Evolutionary conservation across 1,140 invertebrate species (phyloP).

Genomic region (Doryteuthis pealeii): DNA sequence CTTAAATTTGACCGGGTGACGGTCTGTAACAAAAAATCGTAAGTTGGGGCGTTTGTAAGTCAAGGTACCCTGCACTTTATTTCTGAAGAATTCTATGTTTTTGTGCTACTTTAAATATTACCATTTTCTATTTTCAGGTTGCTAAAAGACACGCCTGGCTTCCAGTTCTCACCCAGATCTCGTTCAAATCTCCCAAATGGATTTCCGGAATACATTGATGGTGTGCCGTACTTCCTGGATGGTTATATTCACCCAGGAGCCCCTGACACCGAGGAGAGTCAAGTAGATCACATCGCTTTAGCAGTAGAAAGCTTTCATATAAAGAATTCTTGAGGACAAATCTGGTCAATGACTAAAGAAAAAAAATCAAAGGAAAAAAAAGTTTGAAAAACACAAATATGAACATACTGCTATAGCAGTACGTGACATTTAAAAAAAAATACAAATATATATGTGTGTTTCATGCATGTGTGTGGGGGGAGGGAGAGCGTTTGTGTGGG

Average conservation of each 20-base stretch:
- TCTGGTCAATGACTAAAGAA: slow-evolving; percentile 19
- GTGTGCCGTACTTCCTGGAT: slow-evolving; percentile 84
- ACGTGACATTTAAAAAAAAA: too few relatives aligned
- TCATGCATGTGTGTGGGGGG: too few relatives aligned
- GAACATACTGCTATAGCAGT: too few relatives aligned
- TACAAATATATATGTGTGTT: too few relatives aligned
- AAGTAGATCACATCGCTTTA: slow-evolving; percentile 70
- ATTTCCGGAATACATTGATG: slow-evolving; percentile 75
- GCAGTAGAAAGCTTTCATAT: slow-evolving; percentile 53
- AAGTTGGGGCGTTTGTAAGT: too few relatives aligned
- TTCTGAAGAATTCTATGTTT: too few relatives aligned
- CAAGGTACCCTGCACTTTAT: too few relatives aligned
- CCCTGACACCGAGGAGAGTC: slow-evolving; percentile 43
- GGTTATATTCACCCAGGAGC: slow-evolving; percentile 73
- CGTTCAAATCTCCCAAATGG: slow-evolving; percentile 80
- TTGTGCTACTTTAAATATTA: not conserved
- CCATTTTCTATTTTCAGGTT: slow-evolving; percentile 65
- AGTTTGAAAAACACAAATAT: too few relatives aligned
- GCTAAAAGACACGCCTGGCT: slow-evolving; percentile 74
- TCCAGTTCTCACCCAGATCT: slow-evolving; percentile 74
- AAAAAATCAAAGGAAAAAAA: not conserved
- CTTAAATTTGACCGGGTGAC: too few relatives aligned
- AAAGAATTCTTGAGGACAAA: slow-evolving; percentile 22
- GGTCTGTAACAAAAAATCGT: too few relatives aligned
- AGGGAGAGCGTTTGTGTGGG: too few relatives aligned